Conservation (phyloP, 2,113 vertebrate genomes). For the Rhodinocichla rosea region DNA sequence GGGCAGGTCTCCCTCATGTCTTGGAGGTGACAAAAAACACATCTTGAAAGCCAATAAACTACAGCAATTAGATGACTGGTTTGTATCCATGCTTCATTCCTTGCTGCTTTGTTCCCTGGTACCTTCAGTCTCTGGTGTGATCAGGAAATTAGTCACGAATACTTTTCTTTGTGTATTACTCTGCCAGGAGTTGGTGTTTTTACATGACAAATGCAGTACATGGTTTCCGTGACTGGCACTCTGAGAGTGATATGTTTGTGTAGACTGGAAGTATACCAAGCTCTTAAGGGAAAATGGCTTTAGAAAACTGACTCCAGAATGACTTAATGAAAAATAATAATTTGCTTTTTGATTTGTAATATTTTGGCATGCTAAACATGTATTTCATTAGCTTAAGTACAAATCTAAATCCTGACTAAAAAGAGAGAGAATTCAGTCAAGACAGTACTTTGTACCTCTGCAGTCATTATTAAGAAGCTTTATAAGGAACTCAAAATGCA, state of each 20-base stretch:
- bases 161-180: background rate
- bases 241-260: background rate
- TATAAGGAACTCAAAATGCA: background rate
- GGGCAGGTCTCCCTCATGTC: background rate
- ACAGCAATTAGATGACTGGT: background rate
- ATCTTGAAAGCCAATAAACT: background rate
- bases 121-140: background rate
- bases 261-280: background rate
- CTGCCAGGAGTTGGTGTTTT: background rate
- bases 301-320: conserved; percentile 18
- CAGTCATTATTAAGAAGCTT: background rate
- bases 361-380: background rate
- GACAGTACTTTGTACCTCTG: background rate
- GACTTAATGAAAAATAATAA: conserved; percentile 16
- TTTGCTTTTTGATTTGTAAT: conserved; percentile 10
- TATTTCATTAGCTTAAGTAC: background rate
- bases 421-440: background rate
- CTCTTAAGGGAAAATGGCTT: conserved; percentile 1
- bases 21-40: background rate
- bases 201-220: background rate
- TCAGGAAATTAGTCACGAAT: background rate
- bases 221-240: background rate
- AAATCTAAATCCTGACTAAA: background rate
- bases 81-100: background rate
- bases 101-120: background rate